phyloP scores from a whole-genome alignment of 2,797 vertebrate species.

The Gila robusta region DNA sequence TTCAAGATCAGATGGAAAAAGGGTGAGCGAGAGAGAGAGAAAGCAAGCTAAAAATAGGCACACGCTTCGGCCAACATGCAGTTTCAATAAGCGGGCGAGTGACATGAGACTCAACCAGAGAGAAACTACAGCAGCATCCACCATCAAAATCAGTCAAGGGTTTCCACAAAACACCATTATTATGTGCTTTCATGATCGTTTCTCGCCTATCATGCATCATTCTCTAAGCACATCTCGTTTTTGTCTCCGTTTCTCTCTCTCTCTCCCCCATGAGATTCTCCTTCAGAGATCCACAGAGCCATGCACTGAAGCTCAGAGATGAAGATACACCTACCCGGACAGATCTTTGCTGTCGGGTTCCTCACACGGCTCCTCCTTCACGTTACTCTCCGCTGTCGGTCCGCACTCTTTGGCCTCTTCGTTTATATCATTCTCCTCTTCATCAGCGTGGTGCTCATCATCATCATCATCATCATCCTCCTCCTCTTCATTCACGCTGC shows the following conservation, averaged over 20 bases:
- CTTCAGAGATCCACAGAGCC: constrained; percentile 32
- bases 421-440: constrained; percentile 52
- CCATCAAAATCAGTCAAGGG: background rate
- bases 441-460: constrained; percentile 48
- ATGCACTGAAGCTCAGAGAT: background rate
- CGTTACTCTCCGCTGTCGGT: constrained; percentile 52
- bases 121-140: background rate
- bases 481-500: constrained; percentile 60
- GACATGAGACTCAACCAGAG: constrained; percentile 12
- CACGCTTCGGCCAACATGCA: constrained; percentile 36
- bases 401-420: constrained; percentile 70
- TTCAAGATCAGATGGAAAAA: background rate
- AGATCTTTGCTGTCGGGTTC: constrained; percentile 77
- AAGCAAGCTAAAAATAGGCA: constrained; percentile 29
- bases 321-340: constrained; percentile 79
- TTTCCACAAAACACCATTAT: background rate
- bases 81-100: background rate
- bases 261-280: constrained; percentile 14
- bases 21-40: constrained; percentile 26
- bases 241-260: background rate
- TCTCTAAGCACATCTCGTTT: background rate
- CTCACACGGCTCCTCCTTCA: constrained; percentile 72
- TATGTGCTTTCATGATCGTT: background rate
- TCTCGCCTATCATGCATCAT: background rate
- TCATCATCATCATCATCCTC: constrained; percentile 54